Base-by-base conservation (phyloP, 2,888 invertebrate species). In the Anarsia innoxiella region DNA sequence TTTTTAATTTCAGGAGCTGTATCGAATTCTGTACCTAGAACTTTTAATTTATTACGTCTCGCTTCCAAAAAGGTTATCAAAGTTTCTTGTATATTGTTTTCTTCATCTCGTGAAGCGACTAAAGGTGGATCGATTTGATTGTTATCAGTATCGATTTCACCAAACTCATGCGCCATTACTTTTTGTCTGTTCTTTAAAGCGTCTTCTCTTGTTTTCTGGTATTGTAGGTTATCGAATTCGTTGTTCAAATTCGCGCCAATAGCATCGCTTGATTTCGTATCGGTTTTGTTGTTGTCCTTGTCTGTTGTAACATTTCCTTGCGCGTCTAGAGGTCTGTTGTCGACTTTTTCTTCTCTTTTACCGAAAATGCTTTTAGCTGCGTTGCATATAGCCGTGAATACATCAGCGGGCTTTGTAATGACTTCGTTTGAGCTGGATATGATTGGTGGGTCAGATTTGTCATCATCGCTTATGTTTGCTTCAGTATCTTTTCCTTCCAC, bases 151-250 rank as follows among this genome's bases (percentile, higher is more conserved):
- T 78, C 77, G 0, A 45, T 60, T 42, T 71, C 64, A 2, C 77
- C 84, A 32, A 82, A 76, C 57, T 87, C 87, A 36, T 85, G 72
- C 1, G 71, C 51, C 75, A 88, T 73, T 0, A 87, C 84, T 64
- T 86, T 88, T 12, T 75, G 65, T 49, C 85, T 87, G 48, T 86
- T 88, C 28, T 66, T 58, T 0, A 83, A 59, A 1, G 80, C 80
- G 46, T 78, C 79, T 40, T 82, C 72, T 48, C 77, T 84, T 33
- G 66, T 74, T 42, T 67, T 59, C 5, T 72, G 50, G 49, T 65
- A 85, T 36, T 68, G 60, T 40, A 65, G 35, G 46, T 79, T 78
- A 42, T 77, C 75, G 16, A 56, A 56, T 0, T 42, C 45, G 4
- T 58, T 46, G 25, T 78, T 56, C 31, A 79, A 46, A 30, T 74